A percentile compares a stretch with the other conserved stretches of the same genome.
Conservation (phyloP, 2,888 invertebrate genomes). For the Acrobasis suavella region DNA sequence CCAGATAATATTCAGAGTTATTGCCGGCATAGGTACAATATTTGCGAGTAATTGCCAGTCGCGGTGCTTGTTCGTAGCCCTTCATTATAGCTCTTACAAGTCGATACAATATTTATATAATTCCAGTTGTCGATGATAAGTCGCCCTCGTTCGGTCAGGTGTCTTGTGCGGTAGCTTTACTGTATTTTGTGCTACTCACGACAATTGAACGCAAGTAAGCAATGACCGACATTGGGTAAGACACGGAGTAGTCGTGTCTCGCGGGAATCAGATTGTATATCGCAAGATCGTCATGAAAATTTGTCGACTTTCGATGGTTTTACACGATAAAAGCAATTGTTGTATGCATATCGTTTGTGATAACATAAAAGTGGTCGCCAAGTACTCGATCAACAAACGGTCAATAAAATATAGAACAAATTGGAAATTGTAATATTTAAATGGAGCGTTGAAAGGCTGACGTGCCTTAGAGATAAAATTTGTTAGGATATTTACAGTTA, state of each 20-base stretch:
- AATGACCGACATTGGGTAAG: conserved; percentile 42
- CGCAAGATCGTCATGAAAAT: conserved; percentile 3
- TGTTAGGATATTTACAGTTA: conserved; percentile 7
- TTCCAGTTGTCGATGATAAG: conserved; percentile 53
- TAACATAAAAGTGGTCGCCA: background rate
- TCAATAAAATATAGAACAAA: conserved; percentile 11
- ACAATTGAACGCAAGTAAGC: conserved; percentile 39
- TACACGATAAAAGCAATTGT: conserved; percentile 16
- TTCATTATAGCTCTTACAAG: conserved; percentile 52
- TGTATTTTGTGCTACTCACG: conserved; percentile 39
- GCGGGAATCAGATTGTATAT: conserved; percentile 7
- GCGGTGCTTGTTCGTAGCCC: conserved; percentile 43
- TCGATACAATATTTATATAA: conserved; percentile 56
- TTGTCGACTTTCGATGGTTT: conserved; percentile 4
- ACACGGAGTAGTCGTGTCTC: conserved; percentile 17
- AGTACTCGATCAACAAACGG: background rate
- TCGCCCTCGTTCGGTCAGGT: conserved; percentile 58
- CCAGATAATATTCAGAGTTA: conserved; percentile 62
- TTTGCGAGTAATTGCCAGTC: conserved; percentile 45
- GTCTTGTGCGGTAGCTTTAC: conserved; percentile 41
- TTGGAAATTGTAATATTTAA: conserved; percentile 10
- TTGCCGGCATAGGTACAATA: conserved; percentile 41
- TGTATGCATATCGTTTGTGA: background rate
- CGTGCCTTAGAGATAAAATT: conserved; percentile 5
- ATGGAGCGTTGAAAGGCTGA: conserved; percentile 14